phyloP scores from a whole-genome alignment of 2,797 vertebrate species.

The Characodon lateralis region DNA sequence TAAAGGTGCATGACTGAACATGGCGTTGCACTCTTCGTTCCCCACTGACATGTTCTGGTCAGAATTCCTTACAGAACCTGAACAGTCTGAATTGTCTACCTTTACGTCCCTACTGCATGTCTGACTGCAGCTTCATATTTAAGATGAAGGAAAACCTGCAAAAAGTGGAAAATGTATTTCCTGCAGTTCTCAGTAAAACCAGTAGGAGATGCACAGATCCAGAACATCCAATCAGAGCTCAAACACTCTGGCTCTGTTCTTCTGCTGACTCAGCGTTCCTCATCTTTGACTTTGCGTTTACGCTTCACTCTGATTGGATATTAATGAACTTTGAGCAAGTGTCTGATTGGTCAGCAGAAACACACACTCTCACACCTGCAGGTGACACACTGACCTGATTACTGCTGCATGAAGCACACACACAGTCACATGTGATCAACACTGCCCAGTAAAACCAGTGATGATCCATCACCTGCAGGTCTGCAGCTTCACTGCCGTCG shows the following conservation, averaged over 20 bases:
- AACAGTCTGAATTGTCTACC: neutral
- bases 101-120: too few relatives aligned
- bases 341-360: neutral
- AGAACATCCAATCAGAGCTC: neutral
- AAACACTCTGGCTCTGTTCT: neutral
- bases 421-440: neutral
- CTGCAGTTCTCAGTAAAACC: neutral
- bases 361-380: too few relatives aligned
- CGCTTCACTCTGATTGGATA: neutral
- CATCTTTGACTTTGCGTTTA: too few relatives aligned
- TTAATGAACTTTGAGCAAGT: too few relatives aligned
- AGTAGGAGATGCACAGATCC: neutral
- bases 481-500: neutral
- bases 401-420: too few relatives aligned
- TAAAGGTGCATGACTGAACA: neutral
- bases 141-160: too few relatives aligned
- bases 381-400: too few relatives aligned
- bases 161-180: too few relatives aligned
- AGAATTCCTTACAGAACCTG: neutral
- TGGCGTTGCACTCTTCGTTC: too few relatives aligned
- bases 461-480: neutral
- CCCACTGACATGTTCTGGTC: neutral
- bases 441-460: neutral
- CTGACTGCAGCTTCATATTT: too few relatives aligned
- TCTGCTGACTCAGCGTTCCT: neutral